phyloP scores from a whole-genome alignment of 2,113 vertebrate genomes.

The Hypomesus transpacificus region DNA sequence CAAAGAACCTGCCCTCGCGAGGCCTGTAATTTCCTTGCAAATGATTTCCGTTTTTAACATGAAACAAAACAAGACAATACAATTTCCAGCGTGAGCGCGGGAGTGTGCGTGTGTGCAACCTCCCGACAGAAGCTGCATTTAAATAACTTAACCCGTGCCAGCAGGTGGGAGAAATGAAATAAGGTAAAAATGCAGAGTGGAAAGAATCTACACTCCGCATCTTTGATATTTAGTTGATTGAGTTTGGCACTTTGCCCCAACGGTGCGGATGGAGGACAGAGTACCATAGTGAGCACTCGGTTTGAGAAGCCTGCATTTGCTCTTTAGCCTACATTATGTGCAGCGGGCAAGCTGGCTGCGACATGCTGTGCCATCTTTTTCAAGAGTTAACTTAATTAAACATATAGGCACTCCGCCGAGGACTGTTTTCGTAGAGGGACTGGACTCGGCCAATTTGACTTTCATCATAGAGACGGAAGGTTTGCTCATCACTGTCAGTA shows the following conservation, averaged over 20 bases:
- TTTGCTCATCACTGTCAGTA: background rate
- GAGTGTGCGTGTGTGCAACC: conserved; percentile 62
- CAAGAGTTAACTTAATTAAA: conserved; percentile 75
- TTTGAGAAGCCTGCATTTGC: conserved; percentile 54
- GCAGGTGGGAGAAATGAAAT: conserved; percentile 86
- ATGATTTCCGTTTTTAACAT: conserved; percentile 91
- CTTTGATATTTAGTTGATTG: conserved; percentile 83
- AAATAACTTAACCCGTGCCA: conserved; percentile 89
- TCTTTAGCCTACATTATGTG: conserved; percentile 56
- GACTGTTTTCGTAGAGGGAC: conserved; percentile 39
- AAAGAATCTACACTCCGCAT: conserved; percentile 77
- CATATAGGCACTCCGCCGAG: conserved; percentile 56
- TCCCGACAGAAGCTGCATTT: conserved; percentile 81
- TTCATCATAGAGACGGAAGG: background rate
- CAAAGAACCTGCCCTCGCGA: conserved; percentile 92
- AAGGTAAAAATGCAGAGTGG: conserved; percentile 82
- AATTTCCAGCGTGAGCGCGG: conserved; percentile 67
- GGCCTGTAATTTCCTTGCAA: conserved; percentile 96
- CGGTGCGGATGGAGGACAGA: conserved; percentile 63
- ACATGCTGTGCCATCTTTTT: conserved; percentile 72
- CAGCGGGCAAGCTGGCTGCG: conserved; percentile 49
- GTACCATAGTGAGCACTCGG: conserved; percentile 46
- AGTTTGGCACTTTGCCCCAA: conserved; percentile 69
- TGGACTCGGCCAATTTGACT: conserved; percentile 3
- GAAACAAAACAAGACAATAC: conserved; percentile 88